Base-by-base conservation (phyloP, 2,797 vertebrate genomes). In the Salmo trutta region DNA sequence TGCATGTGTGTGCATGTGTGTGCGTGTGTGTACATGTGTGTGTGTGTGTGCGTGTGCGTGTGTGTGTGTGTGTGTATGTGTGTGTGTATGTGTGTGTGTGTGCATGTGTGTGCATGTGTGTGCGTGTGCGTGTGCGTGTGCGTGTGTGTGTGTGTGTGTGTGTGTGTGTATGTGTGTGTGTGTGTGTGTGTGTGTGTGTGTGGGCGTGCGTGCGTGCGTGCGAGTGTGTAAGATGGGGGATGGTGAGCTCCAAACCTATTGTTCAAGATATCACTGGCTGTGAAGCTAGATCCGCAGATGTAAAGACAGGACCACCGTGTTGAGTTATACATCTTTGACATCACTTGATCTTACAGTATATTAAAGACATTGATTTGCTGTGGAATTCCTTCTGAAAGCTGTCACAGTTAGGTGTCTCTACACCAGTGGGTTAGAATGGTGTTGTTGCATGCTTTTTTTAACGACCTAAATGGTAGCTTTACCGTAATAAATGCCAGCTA, bases 21-120 rank as follows among this genome's bases (percentile, higher is more conserved):
- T n/a, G n/a, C n/a, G n/a, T n/a, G n/a, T n/a, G n/a, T n/a, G n/a
- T n/a, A n/a, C n/a, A n/a, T n/a, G n/a, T n/a, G n/a, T n/a, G n/a
- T n/a, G n/a, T n/a, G n/a, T n/a, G n/a, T n/a, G n/a, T n/a, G n/a
- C n/a, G n/a, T 27, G 27, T 31, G 31, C 3, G 31, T 31, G 31
- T 31, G 31, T 31, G 31, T 4, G 31, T 31, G 29, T 7, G 29
- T n/a, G n/a, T n/a, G n/a, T n/a, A n/a, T n/a, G n/a, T 74, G 67
- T 72, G 33, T n/a, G 41, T 72, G 75, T 53, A 27, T 54, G 33
- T 65, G 33, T 62, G 24, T 5, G 15, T 16, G 66, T 64, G 59
- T 6, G n/a, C n/a, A n/a, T 16, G 14, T 72, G 71, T 79, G 51
- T 24, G 52, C 75, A 66, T 67, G 24, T 64, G 59, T 6, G n/a